Base-by-base conservation (phyloP, 2,797 vertebrate species). In the Lithobates pipiens region DNA sequence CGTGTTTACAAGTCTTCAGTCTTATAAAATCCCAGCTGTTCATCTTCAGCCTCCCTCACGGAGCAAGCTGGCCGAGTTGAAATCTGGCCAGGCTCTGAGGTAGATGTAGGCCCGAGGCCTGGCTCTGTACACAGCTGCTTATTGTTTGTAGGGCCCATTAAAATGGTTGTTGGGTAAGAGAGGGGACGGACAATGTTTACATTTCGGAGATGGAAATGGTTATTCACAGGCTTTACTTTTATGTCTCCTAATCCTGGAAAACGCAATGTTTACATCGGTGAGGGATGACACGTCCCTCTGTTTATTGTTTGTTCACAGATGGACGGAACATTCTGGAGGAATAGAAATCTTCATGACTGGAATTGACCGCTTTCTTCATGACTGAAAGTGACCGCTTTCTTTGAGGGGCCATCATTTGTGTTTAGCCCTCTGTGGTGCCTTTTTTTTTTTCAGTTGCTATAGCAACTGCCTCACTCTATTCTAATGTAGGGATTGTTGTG, bases 91-190 rank as follows among this genome's bases (percentile, higher is more conserved):
- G 44, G 44, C 46, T 77, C 13, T 10, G 46, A 27, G 34, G 29
- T 72, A 9, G 72, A 77, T 27, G 63, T 27, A 27, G 44, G 6
- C n/a, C 7, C 25, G 34, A 46, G 0, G 44, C 10, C 70, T 25
- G 70, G 54, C 1, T 13, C 32, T 16, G 50, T 74, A 65, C 57
- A 83, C 85, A 86, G 80, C 85, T 83, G 85, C n/a, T 18, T 25
- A 42, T 42, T 39, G 44, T 74, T 69, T 78, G 68, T n/a, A 57
- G 46, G 54, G 69, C 23, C 77, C n/a, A 42, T 77, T 71, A 36
- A n/a, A n/a, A 54, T 84, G 32, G 71, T 27, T 18, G 15, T 15
- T 15, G 25, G n/a, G 23, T 42, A 21, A 23, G 70, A 39, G 34
- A 11, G 16, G 29, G 15, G 18, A 71, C 15, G 0, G 39, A n/a